These are phyloP conservation scores for Antigone vipio DNA, from an alignment of 2,113 vertebrate species.

Conservation along the genomic window DNA sequence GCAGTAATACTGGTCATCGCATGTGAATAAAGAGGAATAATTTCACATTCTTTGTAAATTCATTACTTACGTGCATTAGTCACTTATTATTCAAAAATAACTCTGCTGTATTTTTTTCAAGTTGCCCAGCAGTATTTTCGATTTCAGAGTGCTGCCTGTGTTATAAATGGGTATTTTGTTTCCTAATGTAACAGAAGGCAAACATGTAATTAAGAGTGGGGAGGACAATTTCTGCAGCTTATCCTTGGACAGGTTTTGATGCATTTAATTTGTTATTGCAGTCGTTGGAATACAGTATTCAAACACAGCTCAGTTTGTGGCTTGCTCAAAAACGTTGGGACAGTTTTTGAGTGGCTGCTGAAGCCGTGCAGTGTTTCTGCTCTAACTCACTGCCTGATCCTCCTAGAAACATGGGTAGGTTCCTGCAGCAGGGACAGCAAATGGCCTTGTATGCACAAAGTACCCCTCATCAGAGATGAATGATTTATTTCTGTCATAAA, in stretches of 20 bases:
- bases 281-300: background rate
- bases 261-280: background rate
- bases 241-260: background rate
- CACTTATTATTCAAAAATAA: background rate
- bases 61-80: background rate
- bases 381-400: background rate
- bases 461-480: background rate
- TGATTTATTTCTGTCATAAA: background rate
- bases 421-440: background rate
- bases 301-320: background rate
- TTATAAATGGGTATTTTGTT: background rate
- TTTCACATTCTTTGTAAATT: background rate
- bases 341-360: background rate
- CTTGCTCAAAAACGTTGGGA: background rate
- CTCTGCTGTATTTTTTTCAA: background rate
- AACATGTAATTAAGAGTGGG: background rate
- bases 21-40: background rate
- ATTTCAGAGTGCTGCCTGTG: background rate
- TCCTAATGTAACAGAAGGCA: background rate
- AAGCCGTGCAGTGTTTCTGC: background rate
- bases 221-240: background rate
- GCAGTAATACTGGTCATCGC: background rate
- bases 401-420: background rate
- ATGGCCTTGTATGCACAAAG: background rate
- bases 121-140: background rate